Conservation (phyloP, 2,113 vertebrate species). For the Paralichthys olivaceus region DNA sequence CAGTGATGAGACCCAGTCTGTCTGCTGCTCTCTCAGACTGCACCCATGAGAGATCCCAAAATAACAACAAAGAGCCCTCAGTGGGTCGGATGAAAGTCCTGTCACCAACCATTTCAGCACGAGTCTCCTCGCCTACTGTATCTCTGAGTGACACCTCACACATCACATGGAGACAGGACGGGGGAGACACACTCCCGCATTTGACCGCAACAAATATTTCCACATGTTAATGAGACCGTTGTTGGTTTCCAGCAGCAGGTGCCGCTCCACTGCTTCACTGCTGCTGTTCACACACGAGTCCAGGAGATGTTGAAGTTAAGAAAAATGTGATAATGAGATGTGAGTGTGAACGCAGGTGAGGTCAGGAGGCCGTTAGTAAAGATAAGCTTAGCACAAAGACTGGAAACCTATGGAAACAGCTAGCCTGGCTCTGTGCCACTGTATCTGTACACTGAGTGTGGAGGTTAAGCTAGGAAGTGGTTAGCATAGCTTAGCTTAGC, state of each 20-base stretch:
- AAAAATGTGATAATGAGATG: not conserved
- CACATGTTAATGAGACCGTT: conserved; percentile 52
- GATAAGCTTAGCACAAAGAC: not conserved
- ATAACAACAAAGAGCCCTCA: conserved; percentile 81
- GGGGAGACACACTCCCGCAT: conserved; percentile 43
- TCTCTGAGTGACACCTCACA: conserved; percentile 68
- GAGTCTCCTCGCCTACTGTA: conserved; percentile 71
- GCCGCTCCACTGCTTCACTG: not conserved
- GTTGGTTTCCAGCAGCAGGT: conserved; percentile 15
- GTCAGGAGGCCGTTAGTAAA: too few relatives aligned
- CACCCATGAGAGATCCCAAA: conserved; percentile 79
- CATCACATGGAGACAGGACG: conserved; percentile 55
- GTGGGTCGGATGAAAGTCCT: conserved; percentile 79
- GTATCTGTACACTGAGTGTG: too few relatives aligned
- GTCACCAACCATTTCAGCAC: conserved; percentile 74
- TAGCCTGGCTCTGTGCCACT: too few relatives aligned
- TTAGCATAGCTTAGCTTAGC: too few relatives aligned
- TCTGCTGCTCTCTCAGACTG: conserved; percentile 74
- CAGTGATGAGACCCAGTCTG: conserved; percentile 70
- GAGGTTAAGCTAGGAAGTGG: too few relatives aligned
- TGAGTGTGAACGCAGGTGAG: too few relatives aligned
- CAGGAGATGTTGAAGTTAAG: not conserved
- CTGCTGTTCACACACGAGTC: not conserved
- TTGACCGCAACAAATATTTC: conserved; percentile 66
- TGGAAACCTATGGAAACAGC: too few relatives aligned